Evolutionary conservation across 2,797 vertebrate species (phyloP).

Genomic region (Crenuchus spilurus): DNA sequence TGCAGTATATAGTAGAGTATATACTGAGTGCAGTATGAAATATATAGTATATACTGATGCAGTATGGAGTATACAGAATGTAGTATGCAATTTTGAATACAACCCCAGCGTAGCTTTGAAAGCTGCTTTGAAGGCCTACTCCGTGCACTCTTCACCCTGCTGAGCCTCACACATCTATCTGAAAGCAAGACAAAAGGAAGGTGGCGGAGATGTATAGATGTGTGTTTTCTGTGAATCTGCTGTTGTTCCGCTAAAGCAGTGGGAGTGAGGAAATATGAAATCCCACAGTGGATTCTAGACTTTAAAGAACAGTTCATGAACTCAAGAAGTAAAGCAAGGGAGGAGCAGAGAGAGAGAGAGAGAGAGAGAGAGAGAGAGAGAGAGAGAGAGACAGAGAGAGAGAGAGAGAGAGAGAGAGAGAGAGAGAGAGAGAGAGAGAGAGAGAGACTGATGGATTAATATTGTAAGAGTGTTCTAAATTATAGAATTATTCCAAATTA

Average conservation of each 20-base stretch:
- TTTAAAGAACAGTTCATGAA: constrained; percentile 11
- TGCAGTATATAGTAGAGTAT: too few species aligned
- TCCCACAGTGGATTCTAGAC: not conserved
- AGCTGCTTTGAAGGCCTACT: constrained; percentile 1
- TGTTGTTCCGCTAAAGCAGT: not conserved
- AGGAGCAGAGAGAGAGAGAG: not conserved
- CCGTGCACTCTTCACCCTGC: not conserved
- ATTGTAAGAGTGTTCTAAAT: not conserved
- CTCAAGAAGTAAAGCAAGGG: not conserved
- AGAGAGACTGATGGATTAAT: not conserved
- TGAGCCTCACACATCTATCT: not conserved
- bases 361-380: not conserved
- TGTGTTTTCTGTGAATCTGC: not conserved
- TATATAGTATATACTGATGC: too few species aligned
- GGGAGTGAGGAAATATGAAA: not conserved
- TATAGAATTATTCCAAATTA: not conserved
- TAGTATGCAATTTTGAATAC: too few species aligned
- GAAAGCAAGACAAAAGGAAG: not conserved
- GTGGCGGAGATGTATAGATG: not conserved
- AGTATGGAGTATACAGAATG: too few species aligned
- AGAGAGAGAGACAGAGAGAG: not conserved
- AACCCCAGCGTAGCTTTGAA: not conserved
- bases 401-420: not conserved
- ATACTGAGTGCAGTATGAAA: too few species aligned
- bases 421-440: not conserved